Percentiles rank a stretch among this genome's conserved stretches.
Evolutionary conservation across 2,113 vertebrate species (phyloP).

Genomic region (Siniperca chuatsi): DNA sequence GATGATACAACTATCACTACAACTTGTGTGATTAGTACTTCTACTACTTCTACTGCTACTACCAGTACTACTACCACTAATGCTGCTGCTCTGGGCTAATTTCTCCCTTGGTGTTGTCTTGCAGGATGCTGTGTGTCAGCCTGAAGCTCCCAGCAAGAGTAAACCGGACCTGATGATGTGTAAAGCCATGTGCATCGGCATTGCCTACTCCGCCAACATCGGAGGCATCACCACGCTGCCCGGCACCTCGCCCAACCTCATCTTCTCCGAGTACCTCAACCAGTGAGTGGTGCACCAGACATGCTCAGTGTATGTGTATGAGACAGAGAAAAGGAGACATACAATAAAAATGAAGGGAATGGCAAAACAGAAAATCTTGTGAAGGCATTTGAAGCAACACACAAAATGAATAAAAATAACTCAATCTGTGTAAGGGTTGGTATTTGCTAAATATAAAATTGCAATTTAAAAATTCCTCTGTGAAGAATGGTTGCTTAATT

Average conservation of each 20-base stretch:
- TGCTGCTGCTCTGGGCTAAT: not conserved
- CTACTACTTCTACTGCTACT: not conserved
- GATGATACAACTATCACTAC: too few relatives aligned
- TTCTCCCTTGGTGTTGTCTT: not conserved
- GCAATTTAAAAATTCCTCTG: not conserved
- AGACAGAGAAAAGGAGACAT: not conserved
- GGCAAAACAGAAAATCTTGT: not conserved
- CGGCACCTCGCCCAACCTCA: constrained; percentile 94
- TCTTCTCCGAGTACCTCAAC: constrained; percentile 92
- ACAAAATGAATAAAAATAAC: not conserved
- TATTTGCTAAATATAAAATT: not conserved
- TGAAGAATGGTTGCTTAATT: not conserved
- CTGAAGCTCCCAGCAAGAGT: constrained; percentile 34
- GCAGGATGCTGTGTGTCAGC: not conserved
- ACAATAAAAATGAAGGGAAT: not conserved
- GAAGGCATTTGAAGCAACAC: not conserved
- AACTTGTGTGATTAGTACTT: not conserved
- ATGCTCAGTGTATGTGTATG: not conserved
- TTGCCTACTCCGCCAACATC: constrained; percentile 92
- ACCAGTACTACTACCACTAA: not conserved
- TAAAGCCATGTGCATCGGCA: constrained; percentile 90
- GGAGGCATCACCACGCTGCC: constrained; percentile 93
- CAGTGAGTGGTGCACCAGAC: constrained; percentile 81
- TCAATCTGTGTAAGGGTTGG: not conserved
- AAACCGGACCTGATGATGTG: constrained; percentile 87